Evolutionary conservation across 2,113 vertebrate genomes (phyloP), one percentile per base, ranked within the genome.

Genomic region (Leptodactylus fuscus): DNA sequence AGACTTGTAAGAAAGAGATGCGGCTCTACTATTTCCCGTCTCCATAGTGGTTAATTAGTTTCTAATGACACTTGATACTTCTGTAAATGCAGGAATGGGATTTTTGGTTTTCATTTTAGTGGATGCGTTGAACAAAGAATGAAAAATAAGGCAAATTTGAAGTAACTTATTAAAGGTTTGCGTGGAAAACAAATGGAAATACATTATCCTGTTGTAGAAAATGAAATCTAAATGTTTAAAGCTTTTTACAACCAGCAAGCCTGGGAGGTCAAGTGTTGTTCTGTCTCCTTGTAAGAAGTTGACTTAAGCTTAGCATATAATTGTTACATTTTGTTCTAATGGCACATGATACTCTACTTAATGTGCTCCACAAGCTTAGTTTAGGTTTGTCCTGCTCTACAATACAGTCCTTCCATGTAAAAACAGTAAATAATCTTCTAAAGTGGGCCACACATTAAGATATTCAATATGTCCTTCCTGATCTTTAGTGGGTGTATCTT

Each of bases 31-130:
- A 27, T 20, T 89, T 73, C 46, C 79, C 53, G 78, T 85, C 81
- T 74, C 83, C 87, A 44, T 88, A 87, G 65, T 67, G 84, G 49
- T 87, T 90, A 74, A 87, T 83, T 34, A 80, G 32, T 82, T 88
- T 84, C 85, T 85, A 86, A 85, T 7, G 51, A 87, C 77, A 83
- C 0, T 0, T 65, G 70, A 83, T 32, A 58, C n/a, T 87, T 88
- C 82, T 11, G 36, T 86, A 18, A 76, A 81, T 86, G 41, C 24
- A 74, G 86, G 36, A 58, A 60, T 71, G 9, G 18, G 55, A 60
- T 77, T 65, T 20, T 77, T 20, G 20, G 11, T 13, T 87, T 83
- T 81, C 78, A 74, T 24, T 78, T 44, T 53, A 86, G 44, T 41
- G 38, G 5, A 82, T 5, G 20, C 9, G 24, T 53, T 69, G 34